These are phyloP conservation scores for Sisor rabdophorus DNA, from an alignment of 2,113 vertebrate species.

Conservation along the genomic window DNA sequence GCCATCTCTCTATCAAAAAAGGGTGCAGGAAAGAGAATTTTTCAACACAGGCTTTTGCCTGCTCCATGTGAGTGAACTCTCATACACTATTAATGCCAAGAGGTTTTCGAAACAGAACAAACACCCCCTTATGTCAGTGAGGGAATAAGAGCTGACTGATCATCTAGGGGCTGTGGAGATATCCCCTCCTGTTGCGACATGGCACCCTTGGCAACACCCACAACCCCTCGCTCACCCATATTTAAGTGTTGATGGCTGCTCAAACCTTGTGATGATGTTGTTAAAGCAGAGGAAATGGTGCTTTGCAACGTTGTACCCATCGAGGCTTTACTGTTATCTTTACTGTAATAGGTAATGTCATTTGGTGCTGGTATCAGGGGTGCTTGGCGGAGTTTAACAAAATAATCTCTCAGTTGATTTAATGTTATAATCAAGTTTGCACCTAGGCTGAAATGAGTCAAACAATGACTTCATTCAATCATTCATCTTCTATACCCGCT, in stretches of 20 bases:
- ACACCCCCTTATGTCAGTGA: constrained; percentile 52
- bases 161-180: constrained; percentile 38
- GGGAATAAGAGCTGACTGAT: constrained; percentile 53
- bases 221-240: constrained; percentile 2
- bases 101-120: constrained; percentile 61
- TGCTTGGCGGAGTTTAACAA: not conserved
- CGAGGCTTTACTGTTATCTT: not conserved
- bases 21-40: constrained; percentile 57
- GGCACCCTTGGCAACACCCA: constrained; percentile 39
- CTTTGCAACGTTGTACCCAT: not conserved
- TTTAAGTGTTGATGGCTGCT: not conserved
- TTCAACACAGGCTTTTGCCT: constrained; percentile 50
- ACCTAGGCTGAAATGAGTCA: not conserved
- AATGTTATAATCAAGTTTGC: not conserved
- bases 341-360: not conserved
- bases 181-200: constrained; percentile 30
- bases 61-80: constrained; percentile 53
- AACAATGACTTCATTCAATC: not conserved
- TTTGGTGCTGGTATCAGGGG: not conserved
- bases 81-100: constrained; percentile 62
- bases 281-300: not conserved
- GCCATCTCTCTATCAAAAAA: constrained; percentile 19
- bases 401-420: not conserved
- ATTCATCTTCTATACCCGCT: no score
- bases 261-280: not conserved